These are phyloP conservation scores for Dendrocincla fuliginosa DNA, from an alignment of 2,797 vertebrate genomes.

Conservation along the genomic window DNA sequence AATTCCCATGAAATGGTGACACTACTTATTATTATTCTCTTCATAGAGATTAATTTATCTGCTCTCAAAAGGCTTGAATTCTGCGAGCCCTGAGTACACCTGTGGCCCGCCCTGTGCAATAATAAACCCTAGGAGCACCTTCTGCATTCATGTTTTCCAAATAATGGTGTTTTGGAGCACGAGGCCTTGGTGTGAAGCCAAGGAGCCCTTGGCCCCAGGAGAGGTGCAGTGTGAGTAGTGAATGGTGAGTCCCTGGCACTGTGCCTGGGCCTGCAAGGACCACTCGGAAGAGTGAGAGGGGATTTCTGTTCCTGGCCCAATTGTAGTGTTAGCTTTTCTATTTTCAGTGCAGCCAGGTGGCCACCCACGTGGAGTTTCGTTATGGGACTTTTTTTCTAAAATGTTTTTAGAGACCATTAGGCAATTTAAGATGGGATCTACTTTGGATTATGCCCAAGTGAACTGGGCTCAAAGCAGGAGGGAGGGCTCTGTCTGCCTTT, in stretches of 20 bases:
- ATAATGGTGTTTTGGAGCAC: background rate
- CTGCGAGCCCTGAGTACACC: background rate
- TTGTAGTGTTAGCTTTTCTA: background rate
- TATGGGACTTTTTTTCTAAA: background rate
- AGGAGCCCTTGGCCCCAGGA: background rate
- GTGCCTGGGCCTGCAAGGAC: background rate
- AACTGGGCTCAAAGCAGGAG: background rate
- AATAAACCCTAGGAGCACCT: background rate
- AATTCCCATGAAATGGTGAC: background rate
- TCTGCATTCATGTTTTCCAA: background rate
- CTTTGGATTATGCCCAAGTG: background rate
- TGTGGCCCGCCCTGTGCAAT: background rate
- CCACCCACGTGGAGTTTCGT: background rate
- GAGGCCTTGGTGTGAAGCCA: background rate
- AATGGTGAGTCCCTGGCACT: background rate
- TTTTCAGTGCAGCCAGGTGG: background rate
- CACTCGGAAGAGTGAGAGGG: background rate
- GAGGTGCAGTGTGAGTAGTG: background rate
- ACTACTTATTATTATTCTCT: background rate
- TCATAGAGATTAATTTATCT: background rate
- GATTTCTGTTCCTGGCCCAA: slow-evolving; percentile 1
- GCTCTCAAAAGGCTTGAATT: background rate
- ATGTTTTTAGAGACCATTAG: background rate
- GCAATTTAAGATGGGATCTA: background rate
- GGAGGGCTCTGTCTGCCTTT: background rate